Base-by-base conservation (phyloP, 2,113 vertebrate species). In the Synchiropus splendidus region DNA sequence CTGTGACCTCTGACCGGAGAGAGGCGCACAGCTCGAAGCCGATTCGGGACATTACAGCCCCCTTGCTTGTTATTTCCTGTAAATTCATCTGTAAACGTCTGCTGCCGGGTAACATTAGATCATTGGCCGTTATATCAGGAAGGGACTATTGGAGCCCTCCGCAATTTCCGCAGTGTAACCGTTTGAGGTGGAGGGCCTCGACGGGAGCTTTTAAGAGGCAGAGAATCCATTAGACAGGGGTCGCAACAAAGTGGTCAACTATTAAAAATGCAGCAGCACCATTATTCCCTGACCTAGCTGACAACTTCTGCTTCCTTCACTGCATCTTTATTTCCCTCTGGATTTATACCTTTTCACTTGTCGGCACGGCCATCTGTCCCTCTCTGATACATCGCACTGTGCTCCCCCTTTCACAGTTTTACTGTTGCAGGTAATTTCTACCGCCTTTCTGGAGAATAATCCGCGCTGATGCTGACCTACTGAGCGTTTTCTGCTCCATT, bases 261-360 rank as follows among this genome's bases (percentile, higher is more conserved):
- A 86, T 85, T 84, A 85, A 86, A 84, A 84, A 86, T 85, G 79
- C 78, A 86, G 78, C 72, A 83, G 78, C 72, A 67, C 77, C 76
- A 85, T 85, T 82, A 85, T 81, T 79, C 64, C 61, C 68, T 76
- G 74, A 75, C 72, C 68, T 31, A 63, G 65, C 61, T 69, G 51
- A 58, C 61, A 82, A 78, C 70, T 64, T 42, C 48, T 58, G 45
- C 61, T 61, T 73, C 47, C 58, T 63, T 64, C 64, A 42, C 65
- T 41, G 60, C 61, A 41, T 61, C 38, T 5, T 46, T 60, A 61
- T 70, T 69, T 70, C 70, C 68, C 56, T 47, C 64, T 37, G 45
- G 64, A 67, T 62, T 47, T 38, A 36, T 32, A 60, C 64, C 50
- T 59, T 16, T n/a, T n/a, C n/a, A n/a, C n/a, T 48, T 18, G 36